phyloP scores from a whole-genome alignment of 2,797 vertebrate genomes.

The Austrolebias charrua region DNA sequence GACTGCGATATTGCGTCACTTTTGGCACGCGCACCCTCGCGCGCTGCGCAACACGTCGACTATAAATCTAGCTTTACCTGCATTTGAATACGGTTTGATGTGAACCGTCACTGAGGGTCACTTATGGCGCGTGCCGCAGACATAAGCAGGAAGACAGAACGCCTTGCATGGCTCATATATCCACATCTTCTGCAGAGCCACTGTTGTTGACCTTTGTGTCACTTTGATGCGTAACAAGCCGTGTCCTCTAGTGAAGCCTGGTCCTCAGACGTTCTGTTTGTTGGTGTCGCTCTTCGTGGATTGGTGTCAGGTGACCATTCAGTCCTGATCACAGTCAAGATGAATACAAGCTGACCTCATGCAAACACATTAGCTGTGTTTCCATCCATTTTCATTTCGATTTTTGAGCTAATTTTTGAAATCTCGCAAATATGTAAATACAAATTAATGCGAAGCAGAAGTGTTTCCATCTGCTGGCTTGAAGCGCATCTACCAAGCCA shows the following conservation, averaged over 20 bases:
- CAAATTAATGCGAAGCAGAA: too few species aligned
- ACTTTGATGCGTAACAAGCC: constrained; percentile 23
- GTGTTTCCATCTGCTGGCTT: too few species aligned
- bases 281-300: constrained; percentile 39
- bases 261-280: constrained; percentile 40
- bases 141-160: constrained; percentile 22
- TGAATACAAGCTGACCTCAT: constrained; percentile 30
- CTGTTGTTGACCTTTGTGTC: constrained; percentile 47
- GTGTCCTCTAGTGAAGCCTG: constrained; percentile 26
- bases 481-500: too few species aligned
- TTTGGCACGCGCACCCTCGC: too few species aligned
- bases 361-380: constrained; percentile 22
- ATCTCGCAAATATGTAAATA: too few species aligned
- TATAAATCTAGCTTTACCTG: too few species aligned
- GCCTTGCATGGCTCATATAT: constrained; percentile 7
- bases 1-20: too few species aligned
- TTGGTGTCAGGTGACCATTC: constrained; percentile 44
- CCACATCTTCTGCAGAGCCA: constrained; percentile 17
- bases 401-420: too few species aligned
- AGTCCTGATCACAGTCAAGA: constrained; percentile 41
- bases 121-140: constrained; percentile 32
- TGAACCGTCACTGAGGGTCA: constrained; percentile 30
- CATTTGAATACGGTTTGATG: constrained; percentile 20
- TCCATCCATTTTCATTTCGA: too few species aligned
- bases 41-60: too few species aligned